phyloP scores from a whole-genome alignment of 2,888 invertebrate genomes.

The Uropetala carovei region DNA sequence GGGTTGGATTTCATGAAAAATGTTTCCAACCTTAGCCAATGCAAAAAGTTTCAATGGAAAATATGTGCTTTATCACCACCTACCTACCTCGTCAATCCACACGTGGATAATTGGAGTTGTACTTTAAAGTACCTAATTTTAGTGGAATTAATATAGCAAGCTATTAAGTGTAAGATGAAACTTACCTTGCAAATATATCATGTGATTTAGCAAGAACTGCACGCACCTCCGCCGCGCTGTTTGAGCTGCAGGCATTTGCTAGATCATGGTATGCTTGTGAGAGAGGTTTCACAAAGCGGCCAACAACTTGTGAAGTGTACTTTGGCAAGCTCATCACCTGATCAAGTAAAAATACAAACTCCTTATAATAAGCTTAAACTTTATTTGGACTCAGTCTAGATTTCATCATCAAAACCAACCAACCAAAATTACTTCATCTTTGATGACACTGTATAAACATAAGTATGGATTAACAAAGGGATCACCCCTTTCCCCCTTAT shows the following conservation, averaged over 20 bases:
- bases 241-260: slow-evolving; percentile 87
- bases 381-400: too few relatives aligned
- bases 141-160: too few relatives aligned
- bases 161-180: slow-evolving; percentile 73
- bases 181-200: slow-evolving; percentile 87
- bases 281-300: slow-evolving; percentile 89
- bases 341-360: slow-evolving; percentile 69
- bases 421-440: slow-evolving; percentile 33
- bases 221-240: slow-evolving; percentile 84
- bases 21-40: too few relatives aligned
- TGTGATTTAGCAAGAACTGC: slow-evolving; percentile 85
- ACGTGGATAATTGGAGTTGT: too few relatives aligned
- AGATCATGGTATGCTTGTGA: slow-evolving; percentile 93
- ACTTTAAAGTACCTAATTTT: too few relatives aligned
- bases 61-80: too few relatives aligned
- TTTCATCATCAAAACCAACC: too few relatives aligned
- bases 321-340: slow-evolving; percentile 85
- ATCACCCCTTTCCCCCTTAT: too few relatives aligned
- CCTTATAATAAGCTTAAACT: too few relatives aligned
- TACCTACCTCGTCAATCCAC: too few relatives aligned
- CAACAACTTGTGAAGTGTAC: slow-evolving; percentile 93
- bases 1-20: too few relatives aligned
- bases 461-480: slow-evolving; percentile 62
- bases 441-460: not conserved
- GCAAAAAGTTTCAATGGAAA: too few relatives aligned